Base-by-base conservation (phyloP, 2,888 invertebrate genomes). In the Brachylomia viminalis region DNA sequence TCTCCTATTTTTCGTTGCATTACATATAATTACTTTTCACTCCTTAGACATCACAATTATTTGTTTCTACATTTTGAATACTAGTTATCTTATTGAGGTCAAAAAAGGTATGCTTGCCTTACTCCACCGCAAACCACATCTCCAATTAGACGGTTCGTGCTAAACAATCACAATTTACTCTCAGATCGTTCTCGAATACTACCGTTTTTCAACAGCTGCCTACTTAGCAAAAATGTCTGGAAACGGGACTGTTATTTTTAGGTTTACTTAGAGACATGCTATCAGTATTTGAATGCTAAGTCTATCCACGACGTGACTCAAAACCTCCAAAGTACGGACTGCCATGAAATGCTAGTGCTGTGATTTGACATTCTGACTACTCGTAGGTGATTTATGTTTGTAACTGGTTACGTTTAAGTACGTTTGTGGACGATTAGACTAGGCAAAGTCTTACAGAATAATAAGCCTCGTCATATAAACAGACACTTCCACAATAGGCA, bases 61-160 rank as follows among this genome's bases (percentile, higher is more conserved):
- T 54, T 45, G 20, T 78, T 65, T 61, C 15, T 47, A 38, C 30
- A 79, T 56, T 62, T 66, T 52, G 3, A 33, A 42, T 45, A 64
- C 49, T 64, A 47, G 38, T 69, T 75, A 79, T 49, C n/a, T 27
- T 79, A 72, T 72, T 80, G 74, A 64, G 72, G 81, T 73, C 61
- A 54, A 66, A 77, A 61, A 69, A 61, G 67, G 81, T 67, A 69
- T 61, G 52, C 64, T 45, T 66, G 49, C 56, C 42, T 66, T 58
- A 61, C 42, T 72, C 65, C 45, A 74, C 82, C 82, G 68, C 84
- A 84, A 72, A 79, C 81, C 82, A 45, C 73, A 66, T 82, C 59
- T 75, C 72, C 64, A 84, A 82, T 84, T 84, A 84, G 75, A 74
- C 33, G 56, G 15, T 61, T 79, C 75, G 56, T 72, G 84, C 79